Base-by-base conservation (phyloP, 2,888 invertebrate genomes). In the Cataglyphis altisquamis region DNA sequence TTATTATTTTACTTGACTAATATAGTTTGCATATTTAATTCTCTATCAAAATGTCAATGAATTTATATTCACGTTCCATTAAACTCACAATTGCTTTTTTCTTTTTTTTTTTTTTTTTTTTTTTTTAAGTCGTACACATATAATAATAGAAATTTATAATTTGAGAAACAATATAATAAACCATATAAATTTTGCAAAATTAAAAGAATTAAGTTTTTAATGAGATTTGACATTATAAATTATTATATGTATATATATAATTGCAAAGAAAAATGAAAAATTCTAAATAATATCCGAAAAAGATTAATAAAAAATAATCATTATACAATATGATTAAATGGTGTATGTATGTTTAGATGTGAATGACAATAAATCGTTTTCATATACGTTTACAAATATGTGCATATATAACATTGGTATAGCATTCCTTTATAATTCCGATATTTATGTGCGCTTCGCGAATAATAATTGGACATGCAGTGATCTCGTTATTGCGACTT, bases 61-160 rank as follows among this genome's bases (percentile, higher is more conserved):
- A 63, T 74, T 74, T 64, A 41, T 74, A 12, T 68, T 29, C 1
- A 15, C 52, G n/a, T 55, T 73, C 5, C 12, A 74, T 74, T 32
- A 21, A 72, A 57, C 0, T 48, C 12, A 6, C 5, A 21, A 32
- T 62, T 4, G 6, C 15, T 21, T 55, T 21, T 6, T 39, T 9
- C 29, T 9, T n/a, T 21, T 55, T 21, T 6, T 39, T 9, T 41
- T 9, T 45, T 39, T 9, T 41, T 15, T 45, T 45, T 64, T 10
- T 0, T 25, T 25, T 25, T 45, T 15, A n/a, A 62, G 29, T 63
- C 5, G 10, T 32, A 32, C 32, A 32, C 6, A 32, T 15, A 21
- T 6, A 21, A 55, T 55, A 60, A 41, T 18, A 29, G 6, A 12
- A 57, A 48, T 48, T 68, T 12, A 70, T 70, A 52, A 60, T 60